Evolutionary conservation across 2,888 invertebrate genomes (phyloP).

Genomic region (Eupithecia centaureata): DNA sequence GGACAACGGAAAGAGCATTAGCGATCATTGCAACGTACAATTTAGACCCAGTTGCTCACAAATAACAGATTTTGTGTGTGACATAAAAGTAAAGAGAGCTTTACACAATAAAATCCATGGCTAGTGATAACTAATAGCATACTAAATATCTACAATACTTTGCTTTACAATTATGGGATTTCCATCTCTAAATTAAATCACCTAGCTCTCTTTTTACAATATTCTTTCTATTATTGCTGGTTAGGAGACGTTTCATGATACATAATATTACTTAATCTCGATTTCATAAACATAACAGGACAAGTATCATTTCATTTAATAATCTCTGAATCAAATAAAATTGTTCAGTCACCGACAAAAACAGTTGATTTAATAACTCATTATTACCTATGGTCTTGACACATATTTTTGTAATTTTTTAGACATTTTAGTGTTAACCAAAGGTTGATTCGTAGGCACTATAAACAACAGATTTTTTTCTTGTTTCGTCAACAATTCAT

Average conservation of each 20-base stretch:
- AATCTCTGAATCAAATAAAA: background rate
- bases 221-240: constrained; percentile 20
- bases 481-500: background rate
- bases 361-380: background rate
- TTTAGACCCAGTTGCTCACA: constrained; percentile 43
- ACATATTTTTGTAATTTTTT: background rate
- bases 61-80: constrained; percentile 17
- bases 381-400: background rate
- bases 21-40: constrained; percentile 36
- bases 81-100: constrained; percentile 22
- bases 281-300: background rate
- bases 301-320: background rate
- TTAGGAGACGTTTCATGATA: constrained; percentile 12
- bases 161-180: constrained; percentile 9
- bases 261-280: constrained; percentile 11
- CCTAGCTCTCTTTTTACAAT: constrained; percentile 21
- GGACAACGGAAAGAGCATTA: constrained; percentile 35
- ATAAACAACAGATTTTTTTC: background rate
- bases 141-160: constrained; percentile 24
- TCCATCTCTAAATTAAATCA: constrained; percentile 9
- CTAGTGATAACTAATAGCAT: constrained; percentile 12
- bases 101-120: constrained; percentile 18
- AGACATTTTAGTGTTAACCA: background rate
- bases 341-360: background rate
- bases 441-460: background rate